Conservation (phyloP, 2,113 vertebrate genomes). For the Morone saxatilis region DNA sequence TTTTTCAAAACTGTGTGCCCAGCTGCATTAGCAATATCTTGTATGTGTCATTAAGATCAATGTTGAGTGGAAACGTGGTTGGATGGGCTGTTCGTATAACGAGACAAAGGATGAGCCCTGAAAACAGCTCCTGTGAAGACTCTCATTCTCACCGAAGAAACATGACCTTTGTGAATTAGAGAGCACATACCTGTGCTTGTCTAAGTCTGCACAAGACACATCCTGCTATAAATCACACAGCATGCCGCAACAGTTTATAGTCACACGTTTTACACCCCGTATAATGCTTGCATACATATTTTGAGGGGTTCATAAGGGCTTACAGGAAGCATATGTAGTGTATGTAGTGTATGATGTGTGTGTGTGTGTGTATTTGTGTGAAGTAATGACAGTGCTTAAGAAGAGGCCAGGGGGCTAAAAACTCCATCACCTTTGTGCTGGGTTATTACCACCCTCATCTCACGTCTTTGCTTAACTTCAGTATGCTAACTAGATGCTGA, state of each 20-base stretch:
- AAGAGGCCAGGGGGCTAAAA: constrained; percentile 10
- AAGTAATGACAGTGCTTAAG: not conserved
- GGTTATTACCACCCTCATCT: constrained; percentile 12
- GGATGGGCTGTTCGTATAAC: not conserved
- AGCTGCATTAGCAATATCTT: constrained; percentile 24
- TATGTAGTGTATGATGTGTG: not conserved
- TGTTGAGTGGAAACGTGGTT: constrained; percentile 7
- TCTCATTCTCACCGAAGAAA: constrained; percentile 20
- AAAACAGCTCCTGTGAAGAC: constrained; percentile 9
- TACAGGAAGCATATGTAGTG: not conserved
- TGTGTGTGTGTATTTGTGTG: not conserved
- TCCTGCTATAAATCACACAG: constrained; percentile 30
- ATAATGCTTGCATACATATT: not conserved
- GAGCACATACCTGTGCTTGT: not conserved
- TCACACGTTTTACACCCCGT: constrained; percentile 3
- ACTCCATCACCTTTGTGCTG: constrained; percentile 31
- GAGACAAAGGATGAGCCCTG: not conserved
- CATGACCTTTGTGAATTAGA: constrained; percentile 16
- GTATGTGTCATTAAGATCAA: constrained; percentile 22
- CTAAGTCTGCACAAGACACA: constrained; percentile 1
- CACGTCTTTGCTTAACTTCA: constrained; percentile 18
- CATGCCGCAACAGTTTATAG: not conserved
- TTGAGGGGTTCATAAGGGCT: not conserved
- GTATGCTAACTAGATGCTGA: constrained; percentile 59
- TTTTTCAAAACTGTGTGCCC: constrained; percentile 15